A percentile compares a stretch with the other conserved stretches of the same genome.
These are phyloP conservation scores for Thera britannica DNA, from an alignment of 2,888 invertebrate genomes.

Conservation along the genomic window DNA sequence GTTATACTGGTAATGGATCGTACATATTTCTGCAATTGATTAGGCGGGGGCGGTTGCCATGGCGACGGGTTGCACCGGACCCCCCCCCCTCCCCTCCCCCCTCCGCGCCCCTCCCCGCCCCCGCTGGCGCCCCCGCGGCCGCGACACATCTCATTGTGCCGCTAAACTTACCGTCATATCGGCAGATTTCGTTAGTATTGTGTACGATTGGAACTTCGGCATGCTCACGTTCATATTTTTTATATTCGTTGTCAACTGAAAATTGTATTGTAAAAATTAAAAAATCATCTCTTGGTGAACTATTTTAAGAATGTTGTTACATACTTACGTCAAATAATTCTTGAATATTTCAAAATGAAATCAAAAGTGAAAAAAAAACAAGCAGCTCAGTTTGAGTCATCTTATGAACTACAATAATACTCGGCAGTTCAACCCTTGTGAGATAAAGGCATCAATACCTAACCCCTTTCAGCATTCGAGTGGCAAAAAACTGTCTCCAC, in stretches of 20 bases:
- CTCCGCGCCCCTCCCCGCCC: constrained; percentile 24
- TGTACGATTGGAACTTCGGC: constrained; percentile 17
- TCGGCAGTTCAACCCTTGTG: too few species aligned
- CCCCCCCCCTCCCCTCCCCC: constrained; percentile 24
- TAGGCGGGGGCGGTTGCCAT: constrained; percentile 83
- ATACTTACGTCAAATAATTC: too few species aligned
- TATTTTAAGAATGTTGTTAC: too few species aligned
- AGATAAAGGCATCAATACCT: background rate
- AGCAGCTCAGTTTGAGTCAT: too few species aligned
- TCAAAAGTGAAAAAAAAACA: too few species aligned
- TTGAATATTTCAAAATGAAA: too few species aligned
- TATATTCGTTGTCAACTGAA: background rate
- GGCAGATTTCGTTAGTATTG: constrained; percentile 32
- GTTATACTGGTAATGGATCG: constrained; percentile 65
- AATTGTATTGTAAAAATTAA: background rate
- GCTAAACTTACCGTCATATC: constrained; percentile 50
- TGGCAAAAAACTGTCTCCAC: background rate
- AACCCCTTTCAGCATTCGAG: background rate
- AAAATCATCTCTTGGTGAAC: too few species aligned
- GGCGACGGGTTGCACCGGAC: constrained; percentile 64
- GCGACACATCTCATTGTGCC: constrained; percentile 59
- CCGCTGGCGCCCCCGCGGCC: constrained; percentile 31
- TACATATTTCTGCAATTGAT: constrained; percentile 86
- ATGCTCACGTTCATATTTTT: background rate
- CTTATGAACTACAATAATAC: too few species aligned